Conservation (phyloP, 2,797 vertebrate species). For the Heliangelus exortis region DNA sequence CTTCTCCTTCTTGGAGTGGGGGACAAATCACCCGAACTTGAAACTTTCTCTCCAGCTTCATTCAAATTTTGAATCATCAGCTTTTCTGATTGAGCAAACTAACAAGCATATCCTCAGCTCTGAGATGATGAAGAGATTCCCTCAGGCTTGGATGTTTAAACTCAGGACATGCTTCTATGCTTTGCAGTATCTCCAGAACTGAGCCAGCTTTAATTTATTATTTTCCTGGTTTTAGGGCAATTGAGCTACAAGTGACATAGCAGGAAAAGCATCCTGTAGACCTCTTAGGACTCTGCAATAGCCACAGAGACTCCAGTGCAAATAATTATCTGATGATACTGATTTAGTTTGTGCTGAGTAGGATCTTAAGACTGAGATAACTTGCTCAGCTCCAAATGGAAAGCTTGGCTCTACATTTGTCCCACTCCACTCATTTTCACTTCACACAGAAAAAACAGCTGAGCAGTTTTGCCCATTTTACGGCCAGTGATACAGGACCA, state of each 20-base stretch:
- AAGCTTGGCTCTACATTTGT: constrained; percentile 1
- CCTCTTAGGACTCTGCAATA: constrained; percentile 6
- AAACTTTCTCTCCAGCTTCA: constrained; percentile 24
- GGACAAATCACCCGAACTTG: neutral
- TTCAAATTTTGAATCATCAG: neutral
- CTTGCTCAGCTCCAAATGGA: neutral
- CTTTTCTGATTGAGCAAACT: neutral
- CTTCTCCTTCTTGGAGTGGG: neutral
- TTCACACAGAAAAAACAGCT: neutral
- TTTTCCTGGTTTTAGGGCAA: neutral
- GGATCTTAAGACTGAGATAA: constrained; percentile 26
- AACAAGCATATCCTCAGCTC: neutral
- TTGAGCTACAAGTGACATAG: neutral
- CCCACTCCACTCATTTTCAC: constrained; percentile 18
- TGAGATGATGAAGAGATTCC: neutral
- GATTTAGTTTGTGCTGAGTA: constrained; percentile 51
- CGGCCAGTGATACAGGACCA: neutral
- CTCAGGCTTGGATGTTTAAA: neutral
- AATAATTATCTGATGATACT: constrained; percentile 15
- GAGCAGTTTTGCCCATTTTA: constrained; percentile 23
- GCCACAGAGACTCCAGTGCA: constrained; percentile 16
- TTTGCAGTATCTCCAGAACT: neutral
- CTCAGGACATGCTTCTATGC: neutral
- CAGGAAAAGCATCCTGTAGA: neutral
- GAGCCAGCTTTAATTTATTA: neutral